These are phyloP conservation scores for Holacanthus passer DNA, from an alignment of 2,113 vertebrate genomes.

Conservation along the genomic window DNA sequence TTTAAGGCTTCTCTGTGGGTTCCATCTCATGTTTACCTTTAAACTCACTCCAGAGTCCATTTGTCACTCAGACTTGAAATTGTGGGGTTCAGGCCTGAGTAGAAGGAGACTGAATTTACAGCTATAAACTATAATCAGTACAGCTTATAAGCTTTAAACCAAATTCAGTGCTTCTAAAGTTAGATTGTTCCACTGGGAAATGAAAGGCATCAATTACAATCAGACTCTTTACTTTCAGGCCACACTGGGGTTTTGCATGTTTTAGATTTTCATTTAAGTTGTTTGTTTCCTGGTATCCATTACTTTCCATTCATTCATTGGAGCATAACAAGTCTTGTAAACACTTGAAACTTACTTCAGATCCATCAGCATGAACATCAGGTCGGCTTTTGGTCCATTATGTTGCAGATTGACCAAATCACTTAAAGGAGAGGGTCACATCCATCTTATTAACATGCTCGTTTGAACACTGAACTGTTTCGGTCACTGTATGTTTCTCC, in stretches of 20 bases:
- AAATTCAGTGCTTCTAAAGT: not conserved
- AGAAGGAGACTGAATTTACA: conserved; percentile 14
- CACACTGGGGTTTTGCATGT: conserved; percentile 2
- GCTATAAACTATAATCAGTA: not conserved
- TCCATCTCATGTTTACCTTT: conserved; percentile 33
- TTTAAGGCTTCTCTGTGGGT: not conserved
- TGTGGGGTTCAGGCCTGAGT: not conserved
- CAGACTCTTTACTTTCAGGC: not conserved
- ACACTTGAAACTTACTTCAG: not conserved
- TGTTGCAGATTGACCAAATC: not conserved
- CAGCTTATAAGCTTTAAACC: not conserved
- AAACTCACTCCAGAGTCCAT: not conserved
- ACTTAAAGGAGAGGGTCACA: too few relatives aligned
- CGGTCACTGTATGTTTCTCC: not conserved
- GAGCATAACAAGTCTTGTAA: not conserved
- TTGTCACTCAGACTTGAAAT: not conserved
- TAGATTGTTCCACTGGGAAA: not conserved
- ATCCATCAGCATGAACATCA: not conserved
- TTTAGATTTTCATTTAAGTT: not conserved
- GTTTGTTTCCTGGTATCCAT: not conserved
- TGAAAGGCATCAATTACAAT: not conserved
- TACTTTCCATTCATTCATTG: not conserved
- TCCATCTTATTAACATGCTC: not conserved
- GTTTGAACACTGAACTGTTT: too few relatives aligned
- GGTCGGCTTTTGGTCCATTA: not conserved